phyloP scores from a whole-genome alignment of 2,113 vertebrate genomes.

The Albula goreensis region DNA sequence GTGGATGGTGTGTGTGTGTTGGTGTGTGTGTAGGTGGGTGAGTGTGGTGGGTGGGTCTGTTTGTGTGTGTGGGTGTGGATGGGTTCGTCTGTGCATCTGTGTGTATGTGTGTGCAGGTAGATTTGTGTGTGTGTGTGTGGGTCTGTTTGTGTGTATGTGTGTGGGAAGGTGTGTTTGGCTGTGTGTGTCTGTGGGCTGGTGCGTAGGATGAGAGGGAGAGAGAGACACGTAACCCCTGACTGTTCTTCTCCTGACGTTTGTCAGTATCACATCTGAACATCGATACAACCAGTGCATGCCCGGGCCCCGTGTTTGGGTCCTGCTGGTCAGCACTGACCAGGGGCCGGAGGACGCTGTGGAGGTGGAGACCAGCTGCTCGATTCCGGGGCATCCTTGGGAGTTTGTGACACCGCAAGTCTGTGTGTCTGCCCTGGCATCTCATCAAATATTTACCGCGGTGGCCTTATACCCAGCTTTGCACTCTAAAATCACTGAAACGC shows the following conservation, averaged over 20 bases:
- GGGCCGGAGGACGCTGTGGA: background rate
- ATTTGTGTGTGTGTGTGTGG: background rate
- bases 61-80: background rate
- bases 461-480: background rate
- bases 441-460: background rate
- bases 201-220: background rate
- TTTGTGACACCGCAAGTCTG: background rate
- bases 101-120: background rate
- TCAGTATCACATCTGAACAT: background rate
- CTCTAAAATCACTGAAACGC: background rate
- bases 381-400: background rate
- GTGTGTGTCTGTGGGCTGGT: background rate
- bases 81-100: background rate
- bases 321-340: too few relatives aligned
- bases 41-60: too few relatives aligned
- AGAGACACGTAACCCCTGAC: background rate
- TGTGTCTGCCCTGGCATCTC: background rate
- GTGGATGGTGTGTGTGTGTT: background rate
- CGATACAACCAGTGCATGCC: background rate
- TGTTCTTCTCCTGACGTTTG: background rate
- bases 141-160: background rate
- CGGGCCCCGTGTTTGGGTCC: background rate
- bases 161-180: too few relatives aligned
- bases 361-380: background rate
- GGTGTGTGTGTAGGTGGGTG: too few relatives aligned